phyloP scores from a whole-genome alignment of 2,888 invertebrate genomes.

The Apocheima hispidaria region DNA sequence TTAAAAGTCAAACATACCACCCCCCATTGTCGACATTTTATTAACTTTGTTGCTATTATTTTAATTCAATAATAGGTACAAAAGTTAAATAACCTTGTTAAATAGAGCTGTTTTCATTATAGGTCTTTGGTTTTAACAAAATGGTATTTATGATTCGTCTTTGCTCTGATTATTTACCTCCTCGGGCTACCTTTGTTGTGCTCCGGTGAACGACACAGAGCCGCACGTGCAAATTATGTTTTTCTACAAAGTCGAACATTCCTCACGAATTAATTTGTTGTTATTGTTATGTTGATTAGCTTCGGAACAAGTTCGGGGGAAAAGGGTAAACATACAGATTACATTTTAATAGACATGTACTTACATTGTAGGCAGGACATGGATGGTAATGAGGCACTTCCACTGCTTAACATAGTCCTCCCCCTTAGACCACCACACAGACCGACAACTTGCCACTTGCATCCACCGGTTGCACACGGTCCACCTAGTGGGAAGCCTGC shows the following conservation, averaged over 20 bases:
- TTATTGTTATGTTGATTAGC: constrained; percentile 23
- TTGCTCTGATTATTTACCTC: constrained; percentile 22
- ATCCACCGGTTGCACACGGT: no score
- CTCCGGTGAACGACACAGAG: constrained; percentile 31
- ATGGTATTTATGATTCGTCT: constrained; percentile 10
- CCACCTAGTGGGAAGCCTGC: no score
- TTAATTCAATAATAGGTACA: constrained; percentile 14
- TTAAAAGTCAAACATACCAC: not conserved
- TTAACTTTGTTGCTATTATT: constrained; percentile 14
- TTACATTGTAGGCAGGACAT: not conserved
- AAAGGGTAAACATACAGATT: not conserved
- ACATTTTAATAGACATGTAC: not conserved
- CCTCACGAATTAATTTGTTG: constrained; percentile 20
- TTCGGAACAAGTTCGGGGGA: constrained; percentile 13
- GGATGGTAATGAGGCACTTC: no score
- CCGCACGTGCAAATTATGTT: constrained; percentile 35
- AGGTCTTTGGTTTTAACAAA: constrained; percentile 18
- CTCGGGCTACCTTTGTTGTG: constrained; percentile 28
- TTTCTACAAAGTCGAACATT: constrained; percentile 22
- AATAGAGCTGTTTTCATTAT: constrained; percentile 9
- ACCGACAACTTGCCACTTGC: no score
- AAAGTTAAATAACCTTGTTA: constrained; percentile 19
- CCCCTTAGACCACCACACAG: no score
- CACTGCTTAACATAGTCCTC: no score
- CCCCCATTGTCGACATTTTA: constrained; percentile 11